Conservation (phyloP, 2,888 invertebrate genomes). For the Phalangium opilio region DNA sequence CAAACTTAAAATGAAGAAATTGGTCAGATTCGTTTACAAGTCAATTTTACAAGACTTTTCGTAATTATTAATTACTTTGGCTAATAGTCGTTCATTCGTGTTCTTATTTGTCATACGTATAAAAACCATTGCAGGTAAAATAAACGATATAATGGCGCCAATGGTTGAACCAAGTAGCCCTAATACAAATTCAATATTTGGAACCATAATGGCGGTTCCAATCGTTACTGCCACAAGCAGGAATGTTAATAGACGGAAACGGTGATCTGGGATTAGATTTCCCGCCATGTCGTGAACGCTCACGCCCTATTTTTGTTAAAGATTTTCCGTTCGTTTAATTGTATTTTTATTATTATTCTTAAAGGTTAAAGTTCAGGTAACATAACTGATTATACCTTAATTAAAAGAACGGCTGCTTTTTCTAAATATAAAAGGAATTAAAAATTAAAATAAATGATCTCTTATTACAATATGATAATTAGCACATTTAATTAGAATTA, state of each 20-base stretch:
- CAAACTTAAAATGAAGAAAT: neutral
- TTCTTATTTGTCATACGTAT: conserved; percentile 66
- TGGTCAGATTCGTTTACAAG: neutral
- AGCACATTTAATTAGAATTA: too few species aligned
- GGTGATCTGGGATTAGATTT: conserved; percentile 60
- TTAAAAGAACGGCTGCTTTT: too few species aligned
- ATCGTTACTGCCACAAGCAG: conserved; percentile 59
- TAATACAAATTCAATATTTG: conserved; percentile 73
- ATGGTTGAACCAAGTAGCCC: conserved; percentile 90
- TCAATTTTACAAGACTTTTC: too few species aligned
- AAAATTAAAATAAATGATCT: too few species aligned
- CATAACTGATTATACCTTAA: too few species aligned
- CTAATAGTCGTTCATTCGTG: conserved; percentile 63
- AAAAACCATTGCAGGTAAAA: conserved; percentile 83
- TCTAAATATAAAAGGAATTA: too few species aligned
- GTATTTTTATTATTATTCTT: too few species aligned
- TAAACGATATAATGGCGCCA: conserved; percentile 78
- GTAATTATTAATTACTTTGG: conserved; percentile 44
- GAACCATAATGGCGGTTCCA: conserved; percentile 65
- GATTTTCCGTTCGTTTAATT: too few species aligned
- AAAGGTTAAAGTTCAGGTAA: too few species aligned
- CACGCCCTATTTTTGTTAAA: too few species aligned
- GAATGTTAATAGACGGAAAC: conserved; percentile 68
- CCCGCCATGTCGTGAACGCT: conserved; percentile 1
- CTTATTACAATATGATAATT: too few species aligned